Base-by-base conservation (phyloP, 2,797 vertebrate genomes). In the Sebastes trivittatus region DNA sequence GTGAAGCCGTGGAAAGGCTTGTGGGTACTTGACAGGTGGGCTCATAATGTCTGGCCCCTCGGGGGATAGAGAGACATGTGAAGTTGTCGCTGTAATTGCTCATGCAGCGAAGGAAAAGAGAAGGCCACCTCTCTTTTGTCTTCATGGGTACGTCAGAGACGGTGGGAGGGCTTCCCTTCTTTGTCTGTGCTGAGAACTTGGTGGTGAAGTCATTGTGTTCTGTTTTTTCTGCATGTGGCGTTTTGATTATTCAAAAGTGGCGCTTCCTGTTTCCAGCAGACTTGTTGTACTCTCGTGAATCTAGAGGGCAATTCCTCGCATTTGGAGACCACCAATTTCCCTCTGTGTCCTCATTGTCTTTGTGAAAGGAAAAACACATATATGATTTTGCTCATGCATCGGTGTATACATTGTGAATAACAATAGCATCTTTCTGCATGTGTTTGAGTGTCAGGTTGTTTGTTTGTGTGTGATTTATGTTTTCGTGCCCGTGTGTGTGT, bases 51-150 rank as follows among this genome's bases (percentile, higher is more conserved):
- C 69, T 71, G 85, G 76, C 76, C 88, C 90, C 89, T 83, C 5
- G 23, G 82, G 87, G 84, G 69, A 59, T 72, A 64, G 70, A 79
- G 70, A 84, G 85, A 85, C 52, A 86, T 78, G 77, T 73, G 80
- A 92, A 92, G 90, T 92, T 96, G 95, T 96, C 93, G 93, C 94
- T 95, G 93, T 95, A 96, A 96, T 96, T 97, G 96, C 94, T 96
- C 95, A 93, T 87, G 92, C 90, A 65, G 63, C 23, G 9, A 65
- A 2, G 23, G 46, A 49, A 85, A 87, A 83, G 89, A 93, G 91
- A 86, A 78, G 86, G 85, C 11, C 38, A 49, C 46, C 94, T 95
- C 92, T 83, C 93, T 93, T 94, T 92, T 93, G 92, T 95, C 92
- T 94, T 92, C 69, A 83, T 86, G 81, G 88, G 92, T 90, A 87